Conservation (phyloP, 2,113 vertebrate species). For the Azemiops feae region DNA sequence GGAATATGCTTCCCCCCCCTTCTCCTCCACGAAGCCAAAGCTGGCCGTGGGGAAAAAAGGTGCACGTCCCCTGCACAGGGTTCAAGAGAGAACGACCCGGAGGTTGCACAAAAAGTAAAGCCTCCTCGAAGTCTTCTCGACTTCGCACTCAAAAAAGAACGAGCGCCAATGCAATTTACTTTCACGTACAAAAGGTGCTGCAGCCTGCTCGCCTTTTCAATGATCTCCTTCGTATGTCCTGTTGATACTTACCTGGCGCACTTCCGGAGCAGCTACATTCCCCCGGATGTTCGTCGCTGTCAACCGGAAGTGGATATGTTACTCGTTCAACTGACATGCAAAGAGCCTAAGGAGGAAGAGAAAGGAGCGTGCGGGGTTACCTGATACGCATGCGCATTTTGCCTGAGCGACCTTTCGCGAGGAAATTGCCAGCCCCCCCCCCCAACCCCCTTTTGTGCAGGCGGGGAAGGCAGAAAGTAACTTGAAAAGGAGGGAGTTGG, state of each 20-base stretch:
- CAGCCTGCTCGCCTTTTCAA: not conserved
- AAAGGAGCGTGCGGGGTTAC: rapidly evolving
- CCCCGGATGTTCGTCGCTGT: not conserved
- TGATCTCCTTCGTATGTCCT: not conserved
- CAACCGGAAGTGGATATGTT: not conserved
- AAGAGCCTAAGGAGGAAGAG: not conserved
- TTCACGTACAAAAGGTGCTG: not conserved
- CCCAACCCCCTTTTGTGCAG: no score
- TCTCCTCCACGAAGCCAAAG: not conserved
- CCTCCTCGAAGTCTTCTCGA: not conserved
- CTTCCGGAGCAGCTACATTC: not conserved
- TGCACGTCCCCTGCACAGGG: not conserved
- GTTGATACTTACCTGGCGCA: no score
- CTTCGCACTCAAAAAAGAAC: not conserved
- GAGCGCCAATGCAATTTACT: not conserved
- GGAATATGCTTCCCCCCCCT: rapidly evolving
- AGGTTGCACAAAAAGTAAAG: not conserved
- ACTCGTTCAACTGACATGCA: no score
- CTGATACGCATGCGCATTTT: not conserved
- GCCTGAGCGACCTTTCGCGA: not conserved
- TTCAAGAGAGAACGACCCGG: not conserved
- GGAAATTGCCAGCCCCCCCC: not conserved
- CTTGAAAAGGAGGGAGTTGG: not conserved
- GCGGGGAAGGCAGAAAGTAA: not conserved
- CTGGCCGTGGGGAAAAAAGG: not conserved